phyloP scores from a whole-genome alignment of 2,113 vertebrate species.

The Lethenteron reissneri region DNA sequence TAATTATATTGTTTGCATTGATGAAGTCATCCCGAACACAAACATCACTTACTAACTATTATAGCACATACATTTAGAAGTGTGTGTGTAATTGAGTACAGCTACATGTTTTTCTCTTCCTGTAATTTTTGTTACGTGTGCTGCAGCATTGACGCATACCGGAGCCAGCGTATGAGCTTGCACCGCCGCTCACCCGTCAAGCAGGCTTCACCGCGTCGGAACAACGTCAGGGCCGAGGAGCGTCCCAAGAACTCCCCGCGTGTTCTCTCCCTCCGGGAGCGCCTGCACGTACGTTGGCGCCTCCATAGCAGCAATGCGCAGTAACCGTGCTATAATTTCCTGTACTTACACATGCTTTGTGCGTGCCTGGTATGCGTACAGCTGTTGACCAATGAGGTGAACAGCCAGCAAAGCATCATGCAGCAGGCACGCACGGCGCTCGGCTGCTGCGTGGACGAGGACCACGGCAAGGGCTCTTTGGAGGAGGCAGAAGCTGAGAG shows the following conservation, averaged over 20 bases:
- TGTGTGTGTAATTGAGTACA: too few relatives aligned
- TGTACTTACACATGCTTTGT: too few relatives aligned
- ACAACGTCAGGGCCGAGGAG: background rate
- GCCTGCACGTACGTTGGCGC: too few relatives aligned
- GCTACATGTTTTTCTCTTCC: background rate
- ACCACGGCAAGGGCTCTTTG: conserved; percentile 74
- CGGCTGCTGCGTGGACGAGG: conserved; percentile 82
- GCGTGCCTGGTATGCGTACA: conserved; percentile 10
- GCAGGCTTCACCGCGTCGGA: background rate
- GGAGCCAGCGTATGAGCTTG: conserved; percentile 1
- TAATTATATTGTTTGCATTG: too few relatives aligned
- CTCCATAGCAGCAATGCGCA: too few relatives aligned
- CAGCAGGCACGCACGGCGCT: conserved; percentile 88
- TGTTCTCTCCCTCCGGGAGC: too few relatives aligned
- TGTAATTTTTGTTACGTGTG: background rate
- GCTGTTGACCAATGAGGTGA: conserved; percentile 54
- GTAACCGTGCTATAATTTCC: too few relatives aligned
- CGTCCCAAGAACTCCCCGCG: too few relatives aligned
- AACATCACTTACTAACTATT: too few relatives aligned
- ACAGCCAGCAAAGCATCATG: conserved; percentile 79
- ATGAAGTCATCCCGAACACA: too few relatives aligned
- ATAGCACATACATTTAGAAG: too few relatives aligned
- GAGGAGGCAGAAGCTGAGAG: conserved; percentile 87
- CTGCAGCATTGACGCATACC: background rate
- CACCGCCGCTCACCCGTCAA: background rate